phyloP scores from a whole-genome alignment of 2,797 vertebrate species.

The Acanthurus lineatus region DNA sequence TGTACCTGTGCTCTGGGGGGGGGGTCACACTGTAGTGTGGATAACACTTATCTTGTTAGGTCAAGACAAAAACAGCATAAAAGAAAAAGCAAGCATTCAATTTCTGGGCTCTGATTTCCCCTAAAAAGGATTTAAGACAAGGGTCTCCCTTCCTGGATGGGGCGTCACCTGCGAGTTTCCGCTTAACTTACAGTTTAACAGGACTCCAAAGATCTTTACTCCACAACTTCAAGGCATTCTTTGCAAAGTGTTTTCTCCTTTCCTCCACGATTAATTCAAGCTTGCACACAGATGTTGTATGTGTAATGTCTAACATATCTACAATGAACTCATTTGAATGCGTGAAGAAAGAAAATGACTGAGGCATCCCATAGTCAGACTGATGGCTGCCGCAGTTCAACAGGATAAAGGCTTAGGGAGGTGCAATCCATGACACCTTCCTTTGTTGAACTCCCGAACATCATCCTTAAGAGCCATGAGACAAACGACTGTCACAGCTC shows the following conservation, averaged over 20 bases:
- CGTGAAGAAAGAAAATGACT: slow-evolving; percentile 70
- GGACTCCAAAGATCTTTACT: slow-evolving; percentile 52
- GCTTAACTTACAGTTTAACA: slow-evolving; percentile 58
- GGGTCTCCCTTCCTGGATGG: slow-evolving; percentile 67
- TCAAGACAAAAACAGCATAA: slow-evolving; percentile 56
- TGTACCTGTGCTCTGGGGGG: slow-evolving; percentile 63
- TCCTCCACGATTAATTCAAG: slow-evolving; percentile 68
- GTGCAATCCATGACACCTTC: slow-evolving; percentile 68
- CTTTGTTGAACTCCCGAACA: slow-evolving; percentile 65
- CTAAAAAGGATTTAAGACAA: slow-evolving; percentile 75
- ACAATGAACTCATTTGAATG: slow-evolving; percentile 75
- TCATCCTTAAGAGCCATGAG: slow-evolving; percentile 66
- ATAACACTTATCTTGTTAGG: slow-evolving; percentile 59
- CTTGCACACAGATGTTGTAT: slow-evolving; percentile 66
- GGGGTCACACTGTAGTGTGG: slow-evolving; percentile 52
- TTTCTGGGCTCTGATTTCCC: slow-evolving; percentile 65
- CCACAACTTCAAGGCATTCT: slow-evolving; percentile 74
- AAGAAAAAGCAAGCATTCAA: slow-evolving; percentile 47
- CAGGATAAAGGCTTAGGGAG: slow-evolving; percentile 80
- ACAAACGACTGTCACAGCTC: slow-evolving; percentile 62
- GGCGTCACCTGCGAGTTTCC: slow-evolving; percentile 56
- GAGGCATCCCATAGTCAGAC: slow-evolving; percentile 74
- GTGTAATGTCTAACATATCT: slow-evolving; percentile 74
- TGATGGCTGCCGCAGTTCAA: slow-evolving; percentile 64
- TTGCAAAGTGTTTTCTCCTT: slow-evolving; percentile 68